Evolutionary conservation across 1,140 invertebrate species (phyloP).

Genomic region (Bradysia coprophila): DNA sequence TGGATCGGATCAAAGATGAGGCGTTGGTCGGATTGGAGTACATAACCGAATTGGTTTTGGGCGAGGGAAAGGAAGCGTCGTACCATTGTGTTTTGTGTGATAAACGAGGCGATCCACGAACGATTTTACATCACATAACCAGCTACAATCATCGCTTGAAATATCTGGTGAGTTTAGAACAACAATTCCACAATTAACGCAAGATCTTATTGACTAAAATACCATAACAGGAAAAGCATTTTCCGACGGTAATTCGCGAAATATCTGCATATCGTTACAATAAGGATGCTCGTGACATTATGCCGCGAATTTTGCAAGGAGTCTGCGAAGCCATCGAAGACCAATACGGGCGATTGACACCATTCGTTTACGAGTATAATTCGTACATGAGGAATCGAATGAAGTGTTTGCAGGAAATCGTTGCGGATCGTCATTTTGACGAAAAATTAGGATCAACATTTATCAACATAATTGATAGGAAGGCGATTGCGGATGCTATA

Average conservation of each 20-base stretch:
- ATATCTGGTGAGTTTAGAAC: conserved; percentile 25
- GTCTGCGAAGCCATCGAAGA: conserved; percentile 12
- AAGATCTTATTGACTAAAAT: conserved; percentile 6
- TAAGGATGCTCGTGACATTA: conserved; percentile 6
- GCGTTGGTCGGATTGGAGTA: conserved; percentile 48
- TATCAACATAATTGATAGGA: conserved; percentile 8
- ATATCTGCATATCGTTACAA: conserved; percentile 7
- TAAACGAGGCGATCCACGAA: conserved; percentile 53
- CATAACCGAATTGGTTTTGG: conserved; percentile 43
- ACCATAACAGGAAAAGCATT: conserved; percentile 12
- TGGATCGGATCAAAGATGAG: conserved; percentile 24
- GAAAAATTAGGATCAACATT: conserved; percentile 21
- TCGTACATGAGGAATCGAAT: conserved; percentile 12
- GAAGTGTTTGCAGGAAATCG: conserved; percentile 24
- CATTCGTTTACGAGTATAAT: conserved; percentile 5
- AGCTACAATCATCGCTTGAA: conserved; percentile 48
- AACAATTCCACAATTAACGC: conserved; percentile 7
- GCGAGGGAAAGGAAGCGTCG: conserved; percentile 37
- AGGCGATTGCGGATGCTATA: not conserved
- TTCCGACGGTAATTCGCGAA: conserved; percentile 11
- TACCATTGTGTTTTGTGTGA: conserved; percentile 58
- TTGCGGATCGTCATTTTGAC: conserved; percentile 21
- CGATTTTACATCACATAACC: conserved; percentile 52
- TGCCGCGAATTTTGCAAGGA: conserved; percentile 6
- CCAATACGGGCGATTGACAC: conserved; percentile 9